Base-by-base conservation (phyloP, 2,797 vertebrate genomes). In the Helostoma temminkii region DNA sequence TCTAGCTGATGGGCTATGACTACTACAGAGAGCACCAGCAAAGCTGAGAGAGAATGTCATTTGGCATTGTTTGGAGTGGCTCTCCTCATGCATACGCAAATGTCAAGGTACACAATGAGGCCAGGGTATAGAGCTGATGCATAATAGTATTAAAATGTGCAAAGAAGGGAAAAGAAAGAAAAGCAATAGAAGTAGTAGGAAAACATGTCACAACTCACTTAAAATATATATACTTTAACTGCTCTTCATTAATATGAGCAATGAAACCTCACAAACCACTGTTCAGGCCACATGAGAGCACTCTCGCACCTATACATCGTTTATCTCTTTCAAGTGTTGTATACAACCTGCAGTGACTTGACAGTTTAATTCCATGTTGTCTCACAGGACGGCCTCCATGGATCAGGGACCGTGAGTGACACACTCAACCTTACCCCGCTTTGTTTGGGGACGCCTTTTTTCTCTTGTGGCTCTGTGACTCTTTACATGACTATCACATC, bases 361-460 rank as follows among this genome's bases (percentile, higher is more conserved):
- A 93, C 91, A 91, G 86, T 82, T 88, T 93, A 92, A 93, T 93
- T 86, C 81, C 79, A 90, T 41, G 81, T 83, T 87, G 83, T 87
- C 82, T 86, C 56, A 18, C 24, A 25, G 63, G 82, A 59, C 80
- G 73, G 88, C 84, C 82, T 68, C 75, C 56, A 41, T 57, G 48
- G 74, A 86, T 88, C 82, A 75, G 74, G 65, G 48, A 76, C 58
- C 39, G 3, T 37, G 76, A 76, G 74, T 78, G 86, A 89, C 86
- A 80, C 73, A 71, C 47, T 61, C 64, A 85, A 83, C 79, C 76
- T 71, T 26, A 70, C 73, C 68, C 72, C 50, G 63, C 78, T 77
- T 76, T 78, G 67, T 74, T 78, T 54, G 60, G 63, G 59, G 76
- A 82, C 42, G 34, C 68, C 65, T 64, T 24, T n/a, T 64, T 71